A percentile compares a stretch with the other conserved stretches of the same genome.
Conservation (phyloP, 2,888 invertebrate genomes). For the Trachelus stipa region DNA sequence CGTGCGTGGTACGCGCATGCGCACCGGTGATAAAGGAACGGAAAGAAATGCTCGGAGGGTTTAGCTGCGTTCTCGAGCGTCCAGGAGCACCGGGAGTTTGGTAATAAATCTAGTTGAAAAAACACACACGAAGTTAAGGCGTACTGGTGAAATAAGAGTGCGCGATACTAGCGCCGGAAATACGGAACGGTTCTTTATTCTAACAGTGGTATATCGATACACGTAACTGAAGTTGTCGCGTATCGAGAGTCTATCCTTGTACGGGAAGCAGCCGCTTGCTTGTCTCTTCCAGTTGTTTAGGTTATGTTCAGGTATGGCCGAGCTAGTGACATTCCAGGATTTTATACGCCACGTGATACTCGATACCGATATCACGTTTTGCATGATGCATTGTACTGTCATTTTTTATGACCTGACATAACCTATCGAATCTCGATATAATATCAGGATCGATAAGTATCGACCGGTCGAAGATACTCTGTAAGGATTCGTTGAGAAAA, state of each 20-base stretch:
- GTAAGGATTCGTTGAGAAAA: neutral
- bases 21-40: neutral
- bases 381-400: slow-evolving; percentile 49
- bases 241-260: neutral
- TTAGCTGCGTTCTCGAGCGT: slow-evolving; percentile 14
- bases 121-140: slow-evolving; percentile 48
- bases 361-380: slow-evolving; percentile 51
- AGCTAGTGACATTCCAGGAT: slow-evolving; percentile 33
- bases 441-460: neutral
- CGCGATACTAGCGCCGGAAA: neutral
- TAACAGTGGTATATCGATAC: neutral
- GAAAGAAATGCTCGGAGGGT: neutral
- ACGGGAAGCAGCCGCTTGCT: slow-evolving; percentile 5
- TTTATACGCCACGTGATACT: slow-evolving; percentile 50
- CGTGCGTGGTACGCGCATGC: neutral
- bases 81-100: slow-evolving; percentile 60
- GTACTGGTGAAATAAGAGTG: neutral
- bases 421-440: slow-evolving; percentile 1
- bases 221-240: neutral
- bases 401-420: slow-evolving; percentile 37
- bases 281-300: neutral
- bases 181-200: neutral
- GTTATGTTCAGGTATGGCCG: neutral
- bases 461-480: neutral
- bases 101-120: slow-evolving; percentile 65